Evolutionary conservation across 2,888 invertebrate species (phyloP).

Genomic region (Melikaiella ostensackeni): DNA sequence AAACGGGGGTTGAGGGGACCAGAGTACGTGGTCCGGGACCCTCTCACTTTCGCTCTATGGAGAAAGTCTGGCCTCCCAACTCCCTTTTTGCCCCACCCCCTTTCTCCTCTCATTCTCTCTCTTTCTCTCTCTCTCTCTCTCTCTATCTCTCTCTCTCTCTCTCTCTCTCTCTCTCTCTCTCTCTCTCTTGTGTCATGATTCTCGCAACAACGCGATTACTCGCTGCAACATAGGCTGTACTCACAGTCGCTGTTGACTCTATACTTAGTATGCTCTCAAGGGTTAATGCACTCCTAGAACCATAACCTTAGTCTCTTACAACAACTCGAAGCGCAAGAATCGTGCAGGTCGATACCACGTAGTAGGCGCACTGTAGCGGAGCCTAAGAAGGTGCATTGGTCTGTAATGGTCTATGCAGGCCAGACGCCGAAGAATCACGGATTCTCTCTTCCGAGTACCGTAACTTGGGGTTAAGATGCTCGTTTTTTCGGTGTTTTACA

Average conservation of each 20-base stretch:
- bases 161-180: conserved; percentile 44
- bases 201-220: conserved; percentile 52
- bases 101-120: conserved; percentile 44
- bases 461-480: too few relatives aligned
- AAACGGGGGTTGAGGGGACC: conserved; percentile 55
- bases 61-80: conserved; percentile 69
- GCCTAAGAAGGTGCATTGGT: conserved; percentile 33
- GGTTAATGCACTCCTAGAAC: conserved; percentile 76
- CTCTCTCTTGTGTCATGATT: conserved; percentile 41
- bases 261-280: conserved; percentile 68
- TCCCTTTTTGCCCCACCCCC: conserved; percentile 49
- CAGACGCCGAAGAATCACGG: neutral
- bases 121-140: too few relatives aligned
- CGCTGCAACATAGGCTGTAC: conserved; percentile 51
- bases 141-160: conserved; percentile 40
- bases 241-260: conserved; percentile 53
- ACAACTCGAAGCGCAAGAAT: conserved; percentile 52
- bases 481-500: too few relatives aligned
- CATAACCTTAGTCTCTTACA: conserved; percentile 71
- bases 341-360: conserved; percentile 55
- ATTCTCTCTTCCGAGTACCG: neutral
- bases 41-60: conserved; percentile 76
- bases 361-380: conserved; percentile 42
- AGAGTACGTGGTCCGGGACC: conserved; percentile 59
- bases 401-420: conserved; percentile 16